Evolutionary conservation across 2,888 invertebrate genomes (phyloP).

Genomic region (Agonopterix heracliana): DNA sequence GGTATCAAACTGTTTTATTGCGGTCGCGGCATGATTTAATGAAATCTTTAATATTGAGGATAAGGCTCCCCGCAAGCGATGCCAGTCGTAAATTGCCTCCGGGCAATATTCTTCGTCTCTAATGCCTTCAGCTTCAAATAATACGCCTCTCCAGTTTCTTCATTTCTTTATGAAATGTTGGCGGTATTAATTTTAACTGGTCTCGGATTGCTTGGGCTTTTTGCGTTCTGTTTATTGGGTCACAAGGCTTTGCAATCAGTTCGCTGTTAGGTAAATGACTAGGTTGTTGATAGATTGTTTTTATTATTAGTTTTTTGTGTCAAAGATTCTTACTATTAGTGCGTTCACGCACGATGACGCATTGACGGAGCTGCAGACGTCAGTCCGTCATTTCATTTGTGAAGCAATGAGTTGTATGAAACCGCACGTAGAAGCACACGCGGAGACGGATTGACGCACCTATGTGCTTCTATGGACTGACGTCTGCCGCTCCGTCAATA

Average conservation of each 20-base stretch:
- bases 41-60: constrained; percentile 73
- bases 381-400: no score
- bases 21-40: constrained; percentile 67
- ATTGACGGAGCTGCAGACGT: no score
- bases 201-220: neutral
- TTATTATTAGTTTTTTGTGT: neutral
- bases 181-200: constrained; percentile 5
- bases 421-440: no score
- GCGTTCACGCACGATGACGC: no score
- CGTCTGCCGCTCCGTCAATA: no score
- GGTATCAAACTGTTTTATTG: constrained; percentile 75
- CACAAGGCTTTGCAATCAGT: neutral
- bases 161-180: constrained; percentile 7
- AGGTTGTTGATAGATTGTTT: neutral
- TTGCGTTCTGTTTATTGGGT: neutral
- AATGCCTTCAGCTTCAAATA: constrained; percentile 35
- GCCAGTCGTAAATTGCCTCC: constrained; percentile 56
- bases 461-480: no score
- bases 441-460: no score
- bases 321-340: no score
- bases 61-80: constrained; percentile 46
- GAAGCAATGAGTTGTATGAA: no score
- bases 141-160: constrained; percentile 35
- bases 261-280: neutral
- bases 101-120: constrained; percentile 41